Base-by-base conservation (phyloP, 2,888 invertebrate species). In the Aspidapion aeneum region DNA sequence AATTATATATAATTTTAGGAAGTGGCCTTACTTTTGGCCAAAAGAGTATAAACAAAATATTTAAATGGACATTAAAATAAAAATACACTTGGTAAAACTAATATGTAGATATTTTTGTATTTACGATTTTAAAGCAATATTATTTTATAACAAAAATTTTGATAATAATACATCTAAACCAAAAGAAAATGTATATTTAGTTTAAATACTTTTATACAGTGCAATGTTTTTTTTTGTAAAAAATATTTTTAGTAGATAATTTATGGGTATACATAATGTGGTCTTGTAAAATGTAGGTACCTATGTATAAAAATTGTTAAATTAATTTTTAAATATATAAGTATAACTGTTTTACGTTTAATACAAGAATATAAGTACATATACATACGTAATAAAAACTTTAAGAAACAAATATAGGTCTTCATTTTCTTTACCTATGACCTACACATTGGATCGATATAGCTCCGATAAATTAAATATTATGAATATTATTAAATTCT, bases 21-120 rank as follows among this genome's bases (percentile, higher is more conserved):
- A n/a, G n/a, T n/a, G n/a, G n/a, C n/a, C n/a, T n/a, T n/a, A n/a
- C n/a, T n/a, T n/a, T n/a, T n/a, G n/a, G n/a, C n/a, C n/a, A n/a
- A n/a, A n/a, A n/a, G n/a, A n/a, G n/a, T n/a, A n/a, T n/a, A n/a
- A n/a, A n/a, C n/a, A n/a, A n/a, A n/a, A n/a, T n/a, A n/a, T n/a
- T n/a, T n/a, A 61, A 61, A 49, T 49, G 57, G 49, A 20, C 21
- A 52, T 62, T 62, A 65, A 65, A 60, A 65, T 57, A 65, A 35
- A 3, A 35, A 35, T 7, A 12, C 35, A 3, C 12, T 35, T 35
- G 35, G 35, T 35, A 35, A 35, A 7, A 35, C 12, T 35, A 7
- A 35, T n/a, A 35, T 35, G 35, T 35, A 12, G 35, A 35, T 35
- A 35, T 12, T 35, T 35, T 35, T 35, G 35, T 35, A 35, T 35